Evolutionary conservation across 2,113 vertebrate genomes (phyloP).

Genomic region (Neogobius melanostomus): DNA sequence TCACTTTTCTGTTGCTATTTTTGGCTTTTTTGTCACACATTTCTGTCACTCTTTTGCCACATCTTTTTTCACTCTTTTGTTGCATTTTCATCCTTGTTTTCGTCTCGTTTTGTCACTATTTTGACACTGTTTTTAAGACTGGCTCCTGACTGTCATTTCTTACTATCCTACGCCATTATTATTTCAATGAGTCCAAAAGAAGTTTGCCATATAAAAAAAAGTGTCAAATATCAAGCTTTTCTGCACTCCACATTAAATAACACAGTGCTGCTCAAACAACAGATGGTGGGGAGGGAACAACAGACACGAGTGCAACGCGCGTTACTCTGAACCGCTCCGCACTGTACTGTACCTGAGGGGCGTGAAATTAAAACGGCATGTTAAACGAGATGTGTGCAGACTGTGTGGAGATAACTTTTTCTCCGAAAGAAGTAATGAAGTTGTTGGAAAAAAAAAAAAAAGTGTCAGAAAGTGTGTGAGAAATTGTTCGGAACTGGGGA

Average conservation of each 20-base stretch:
- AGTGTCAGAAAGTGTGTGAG: neutral
- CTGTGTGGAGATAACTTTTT: neutral
- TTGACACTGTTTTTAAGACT: too few relatives aligned
- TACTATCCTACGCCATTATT: too few relatives aligned
- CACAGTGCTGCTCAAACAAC: neutral
- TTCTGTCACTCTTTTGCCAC: too few relatives aligned
- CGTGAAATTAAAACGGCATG: constrained; percentile 39
- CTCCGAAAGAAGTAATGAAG: neutral
- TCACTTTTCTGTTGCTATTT: too few relatives aligned
- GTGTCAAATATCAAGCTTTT: neutral
- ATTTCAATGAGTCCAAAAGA: too few relatives aligned
- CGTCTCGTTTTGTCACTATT: too few relatives aligned
- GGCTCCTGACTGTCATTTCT: too few relatives aligned
- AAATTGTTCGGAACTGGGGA: neutral
- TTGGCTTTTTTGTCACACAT: too few relatives aligned
- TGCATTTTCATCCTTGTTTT: too few relatives aligned
- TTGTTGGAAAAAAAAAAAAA: neutral
- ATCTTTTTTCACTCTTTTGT: too few relatives aligned
- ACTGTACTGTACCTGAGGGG: constrained; percentile 13
- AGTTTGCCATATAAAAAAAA: too few relatives aligned
- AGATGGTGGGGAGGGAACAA: neutral
- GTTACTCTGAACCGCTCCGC: constrained; percentile 18
- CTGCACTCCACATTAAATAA: neutral
- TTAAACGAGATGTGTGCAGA: neutral
- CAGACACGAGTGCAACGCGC: neutral